Evolutionary conservation across 2,888 invertebrate genomes (phyloP).

Genomic region (Luperina nickerlii): DNA sequence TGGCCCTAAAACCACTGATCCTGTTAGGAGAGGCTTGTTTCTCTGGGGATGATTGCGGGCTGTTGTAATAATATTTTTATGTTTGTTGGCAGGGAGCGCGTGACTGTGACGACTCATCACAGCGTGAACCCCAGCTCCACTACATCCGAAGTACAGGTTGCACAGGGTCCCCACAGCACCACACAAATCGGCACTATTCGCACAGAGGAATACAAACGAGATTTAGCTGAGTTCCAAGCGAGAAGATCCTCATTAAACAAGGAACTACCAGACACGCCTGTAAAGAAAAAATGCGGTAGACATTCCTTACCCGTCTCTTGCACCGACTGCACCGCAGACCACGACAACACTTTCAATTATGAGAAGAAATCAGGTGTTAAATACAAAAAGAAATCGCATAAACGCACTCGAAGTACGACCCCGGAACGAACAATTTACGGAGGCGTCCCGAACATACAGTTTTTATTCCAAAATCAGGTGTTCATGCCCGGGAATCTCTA

Average conservation of each 20-base stretch:
- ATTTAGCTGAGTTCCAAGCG: conserved; percentile 88
- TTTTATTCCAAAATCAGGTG: conserved; percentile 88
- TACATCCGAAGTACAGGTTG: conserved; percentile 66
- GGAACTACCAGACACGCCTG: conserved; percentile 78
- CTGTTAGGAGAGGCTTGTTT: not conserved
- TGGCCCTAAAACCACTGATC: too few species aligned
- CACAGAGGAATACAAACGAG: conserved; percentile 87
- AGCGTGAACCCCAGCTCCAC: conserved; percentile 72
- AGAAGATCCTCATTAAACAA: conserved; percentile 80
- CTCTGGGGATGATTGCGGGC: not conserved
- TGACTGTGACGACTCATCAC: conserved; percentile 83
- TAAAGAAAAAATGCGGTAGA: conserved; percentile 84
- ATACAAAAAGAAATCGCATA: conserved; percentile 82
- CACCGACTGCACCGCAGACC: conserved; percentile 82
- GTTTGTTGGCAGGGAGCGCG: conserved; percentile 83
- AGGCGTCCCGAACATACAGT: conserved; percentile 85
- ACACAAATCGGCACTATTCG: conserved; percentile 83
- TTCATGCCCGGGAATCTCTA: conserved; percentile 86
- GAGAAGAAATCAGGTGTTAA: conserved; percentile 85
- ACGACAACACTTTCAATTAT: conserved; percentile 85
- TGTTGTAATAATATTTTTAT: not conserved
- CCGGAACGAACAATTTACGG: conserved; percentile 75
- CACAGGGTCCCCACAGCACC: conserved; percentile 65
- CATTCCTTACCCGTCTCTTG: conserved; percentile 86
- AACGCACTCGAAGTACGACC: conserved; percentile 77